Base-by-base conservation (phyloP, 2,888 invertebrate genomes). In the Metalampra italica region DNA sequence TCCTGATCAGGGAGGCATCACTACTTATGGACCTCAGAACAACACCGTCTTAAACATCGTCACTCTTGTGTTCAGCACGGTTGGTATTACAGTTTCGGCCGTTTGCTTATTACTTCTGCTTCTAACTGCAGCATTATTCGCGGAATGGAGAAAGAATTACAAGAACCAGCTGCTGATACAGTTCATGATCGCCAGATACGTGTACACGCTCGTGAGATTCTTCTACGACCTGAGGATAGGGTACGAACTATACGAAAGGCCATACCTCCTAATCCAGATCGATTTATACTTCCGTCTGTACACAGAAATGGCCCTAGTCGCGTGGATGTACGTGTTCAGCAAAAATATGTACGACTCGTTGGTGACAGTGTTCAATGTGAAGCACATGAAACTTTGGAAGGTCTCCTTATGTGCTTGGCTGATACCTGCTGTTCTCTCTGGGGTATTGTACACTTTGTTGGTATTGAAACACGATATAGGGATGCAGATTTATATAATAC, bases 101-200 rank as follows among this genome's bases (percentile, higher is more conserved):
- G 45, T 59, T 5, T 77, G 83, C 1, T 49, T 85, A n/a, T 9
- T 65, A 0, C 54, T 86, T 1, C 68, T 88, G 1, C 50, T 82
- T 7, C 47, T 77, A 11, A 88, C 87, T 0, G 80, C 84, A 0
- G 36, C 59, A 0, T 52, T 85, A 0, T 84, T 84, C 52, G 54
- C 57, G 29, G 79, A 84, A 69, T 88, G 88, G 88, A 76, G 88
- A 46, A 56, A 59, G 1, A 76, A 49, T 36, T 77, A 77, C 62
- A 88, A 88, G 55, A 88, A 88, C 45, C 81, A 84, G 53, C 56
- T 85, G 0, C 72, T 88, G 9, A 64, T 82, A 1, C 88, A 88
- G 47, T 79, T 87, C 29, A 83, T 85, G 77, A 42, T 75, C 0
- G 77, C 82, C 3, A 72, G 87, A 60, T 80, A 78, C 49, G 7